Conservation (phyloP, 2,113 vertebrate species). For the Mirza zaza region DNA sequence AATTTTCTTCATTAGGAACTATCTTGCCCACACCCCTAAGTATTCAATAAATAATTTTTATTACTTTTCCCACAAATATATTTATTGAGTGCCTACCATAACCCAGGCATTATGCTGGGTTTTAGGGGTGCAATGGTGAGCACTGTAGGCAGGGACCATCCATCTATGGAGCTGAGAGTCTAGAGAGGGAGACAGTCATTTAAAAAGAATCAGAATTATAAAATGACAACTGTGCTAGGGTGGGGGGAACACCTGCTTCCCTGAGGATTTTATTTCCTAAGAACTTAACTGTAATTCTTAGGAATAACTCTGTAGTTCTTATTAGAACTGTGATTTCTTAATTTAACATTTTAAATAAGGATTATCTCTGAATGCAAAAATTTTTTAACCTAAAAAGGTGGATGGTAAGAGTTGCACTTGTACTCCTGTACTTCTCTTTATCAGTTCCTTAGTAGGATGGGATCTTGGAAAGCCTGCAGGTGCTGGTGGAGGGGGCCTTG, state of each 20-base stretch:
- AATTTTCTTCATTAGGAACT: not conserved
- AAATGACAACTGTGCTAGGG: not conserved
- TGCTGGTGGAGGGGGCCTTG: not conserved
- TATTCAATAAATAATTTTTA: not conserved
- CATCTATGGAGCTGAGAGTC: not conserved
- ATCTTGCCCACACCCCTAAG: not conserved
- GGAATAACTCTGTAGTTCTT: not conserved
- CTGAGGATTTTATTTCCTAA: not conserved
- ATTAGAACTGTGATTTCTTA: not conserved
- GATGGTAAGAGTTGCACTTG: not conserved
- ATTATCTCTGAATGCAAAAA: not conserved
- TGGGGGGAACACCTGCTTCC: not conserved
- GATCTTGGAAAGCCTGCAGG: not conserved
- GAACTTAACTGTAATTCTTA: not conserved
- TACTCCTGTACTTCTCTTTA: not conserved
- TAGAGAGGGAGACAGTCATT: accelerated
- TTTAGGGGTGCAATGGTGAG: not conserved
- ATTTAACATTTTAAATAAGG: not conserved
- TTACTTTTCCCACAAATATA: not conserved
- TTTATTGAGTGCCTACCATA: not conserved
- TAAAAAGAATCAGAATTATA: not conserved
- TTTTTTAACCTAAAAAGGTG: not conserved
- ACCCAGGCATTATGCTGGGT: not conserved
- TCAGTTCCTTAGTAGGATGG: not conserved
- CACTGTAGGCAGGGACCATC: too few species aligned